Conservation (phyloP, 2,888 invertebrate genomes). For the Hecatera dysodea region DNA sequence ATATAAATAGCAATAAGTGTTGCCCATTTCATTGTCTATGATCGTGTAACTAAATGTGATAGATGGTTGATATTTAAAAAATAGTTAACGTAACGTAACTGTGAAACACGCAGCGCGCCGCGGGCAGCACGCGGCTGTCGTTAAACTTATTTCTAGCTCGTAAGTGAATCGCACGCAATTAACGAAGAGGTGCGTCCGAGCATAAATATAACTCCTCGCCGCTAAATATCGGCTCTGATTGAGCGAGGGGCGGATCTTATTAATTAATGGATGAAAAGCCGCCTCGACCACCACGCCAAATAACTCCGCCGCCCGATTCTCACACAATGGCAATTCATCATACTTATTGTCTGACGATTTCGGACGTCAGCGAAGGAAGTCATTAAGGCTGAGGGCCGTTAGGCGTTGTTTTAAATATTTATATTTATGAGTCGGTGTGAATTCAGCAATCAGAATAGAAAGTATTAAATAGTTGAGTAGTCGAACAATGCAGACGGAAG, state of each 20-base stretch:
- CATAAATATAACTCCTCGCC: slow-evolving; percentile 84
- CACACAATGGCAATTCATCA: slow-evolving; percentile 88
- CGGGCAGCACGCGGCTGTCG: slow-evolving; percentile 76
- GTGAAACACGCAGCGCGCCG: slow-evolving; percentile 65
- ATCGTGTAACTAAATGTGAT: slow-evolving; percentile 59
- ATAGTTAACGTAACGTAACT: slow-evolving; percentile 62
- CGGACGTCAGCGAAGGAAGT: slow-evolving; percentile 88
- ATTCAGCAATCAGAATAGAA: slow-evolving; percentile 74
- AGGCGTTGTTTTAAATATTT: slow-evolving; percentile 81
- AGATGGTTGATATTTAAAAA: slow-evolving; percentile 63
- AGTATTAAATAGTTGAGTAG: slow-evolving; percentile 64
- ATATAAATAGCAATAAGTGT: slow-evolving; percentile 48
- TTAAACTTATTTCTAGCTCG: slow-evolving; percentile 80
- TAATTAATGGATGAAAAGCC: slow-evolving; percentile 88
- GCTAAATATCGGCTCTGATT: slow-evolving; percentile 85
- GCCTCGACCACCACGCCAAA: slow-evolving; percentile 83
- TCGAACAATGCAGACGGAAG: slow-evolving; percentile 72
- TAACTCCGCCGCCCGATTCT: slow-evolving; percentile 82
- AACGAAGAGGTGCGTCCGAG: slow-evolving; percentile 83
- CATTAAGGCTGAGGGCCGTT: slow-evolving; percentile 82
- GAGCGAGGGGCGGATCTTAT: slow-evolving; percentile 87
- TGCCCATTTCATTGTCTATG: slow-evolving; percentile 47
- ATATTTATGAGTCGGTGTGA: slow-evolving; percentile 76
- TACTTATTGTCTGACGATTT: slow-evolving; percentile 88
- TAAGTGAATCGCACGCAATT: slow-evolving; percentile 86